These are phyloP conservation scores for Meriones unguiculatus DNA, from an alignment of 2,113 vertebrate genomes.

Conservation along the genomic window DNA sequence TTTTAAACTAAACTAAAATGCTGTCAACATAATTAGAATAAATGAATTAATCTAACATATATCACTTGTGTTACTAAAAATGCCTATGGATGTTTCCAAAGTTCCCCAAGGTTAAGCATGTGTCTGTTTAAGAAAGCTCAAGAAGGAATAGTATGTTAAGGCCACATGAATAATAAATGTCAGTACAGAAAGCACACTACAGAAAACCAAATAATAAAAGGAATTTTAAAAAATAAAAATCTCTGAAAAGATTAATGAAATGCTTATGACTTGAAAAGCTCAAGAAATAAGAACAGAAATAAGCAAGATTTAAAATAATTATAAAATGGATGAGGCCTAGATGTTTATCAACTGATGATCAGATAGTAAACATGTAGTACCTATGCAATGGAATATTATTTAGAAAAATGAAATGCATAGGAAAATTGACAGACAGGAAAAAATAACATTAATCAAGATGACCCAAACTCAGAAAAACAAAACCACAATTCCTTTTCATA, in stretches of 20 bases:
- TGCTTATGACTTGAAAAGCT: background rate
- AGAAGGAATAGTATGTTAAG: background rate
- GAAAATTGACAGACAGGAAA: background rate
- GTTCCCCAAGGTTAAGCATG: background rate
- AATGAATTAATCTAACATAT: background rate
- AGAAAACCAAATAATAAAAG: background rate
- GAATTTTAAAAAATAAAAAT: background rate
- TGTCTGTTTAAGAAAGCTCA: background rate
- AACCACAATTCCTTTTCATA: background rate
- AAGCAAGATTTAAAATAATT: background rate
- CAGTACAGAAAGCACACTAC: background rate
- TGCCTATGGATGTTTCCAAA: background rate
- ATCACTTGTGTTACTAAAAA: background rate
- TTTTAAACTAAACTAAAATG: background rate
- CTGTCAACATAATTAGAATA: slow-evolving; percentile 5
- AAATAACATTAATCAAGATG: background rate
- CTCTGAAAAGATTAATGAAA: background rate
- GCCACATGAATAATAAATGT: background rate
- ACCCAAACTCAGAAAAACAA: background rate
- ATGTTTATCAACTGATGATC: background rate
- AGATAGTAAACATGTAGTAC: background rate
- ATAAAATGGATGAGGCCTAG: background rate
- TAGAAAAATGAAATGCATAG: background rate
- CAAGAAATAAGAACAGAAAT: background rate
- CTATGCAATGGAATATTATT: background rate